These are phyloP conservation scores for Ichneumoninae sp. DNA, from an alignment of 2,888 invertebrate species.

Conservation along the genomic window DNA sequence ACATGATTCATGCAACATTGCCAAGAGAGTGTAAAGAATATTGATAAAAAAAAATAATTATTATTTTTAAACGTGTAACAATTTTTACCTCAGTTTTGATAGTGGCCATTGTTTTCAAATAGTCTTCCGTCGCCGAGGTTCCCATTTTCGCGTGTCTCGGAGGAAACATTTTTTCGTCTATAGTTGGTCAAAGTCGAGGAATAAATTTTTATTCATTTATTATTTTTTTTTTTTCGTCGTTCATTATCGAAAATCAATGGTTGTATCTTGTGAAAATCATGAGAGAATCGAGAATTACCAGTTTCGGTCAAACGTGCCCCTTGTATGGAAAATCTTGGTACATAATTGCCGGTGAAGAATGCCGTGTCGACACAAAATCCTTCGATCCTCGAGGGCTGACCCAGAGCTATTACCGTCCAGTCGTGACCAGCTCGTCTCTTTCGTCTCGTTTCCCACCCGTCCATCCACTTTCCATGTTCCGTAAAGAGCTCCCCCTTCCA, in stretches of 20 bases:
- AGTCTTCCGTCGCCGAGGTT: constrained; percentile 84
- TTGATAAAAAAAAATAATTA: no score
- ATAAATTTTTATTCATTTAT: neutral
- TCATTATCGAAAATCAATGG: no score
- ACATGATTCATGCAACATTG: neutral
- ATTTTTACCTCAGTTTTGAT: constrained; percentile 80
- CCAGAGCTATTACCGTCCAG: constrained; percentile 87
- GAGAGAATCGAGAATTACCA: constrained; percentile 81
- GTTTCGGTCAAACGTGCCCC: constrained; percentile 85
- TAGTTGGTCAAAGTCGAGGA: neutral
- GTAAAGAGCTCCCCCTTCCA: constrained; percentile 87
- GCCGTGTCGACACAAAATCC: constrained; percentile 87
- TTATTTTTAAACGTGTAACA: neutral
- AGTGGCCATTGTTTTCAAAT: constrained; percentile 84
- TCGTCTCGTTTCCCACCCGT: constrained; percentile 89
- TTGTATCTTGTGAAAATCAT: no score
- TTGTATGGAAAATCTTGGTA: constrained; percentile 87
- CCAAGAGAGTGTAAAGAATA: no score
- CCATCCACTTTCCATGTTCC: constrained; percentile 89
- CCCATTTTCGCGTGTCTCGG: constrained; percentile 83
- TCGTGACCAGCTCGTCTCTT: constrained; percentile 87
- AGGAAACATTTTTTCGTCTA: constrained; percentile 67
- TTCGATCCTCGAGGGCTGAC: constrained; percentile 85
- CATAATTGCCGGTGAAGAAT: constrained; percentile 88
- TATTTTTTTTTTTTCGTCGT: neutral